Percentiles rank a stretch among this genome's conserved stretches.
These are phyloP conservation scores for Automeris io DNA, from an alignment of 2,888 invertebrate species.

Conservation along the genomic window DNA sequence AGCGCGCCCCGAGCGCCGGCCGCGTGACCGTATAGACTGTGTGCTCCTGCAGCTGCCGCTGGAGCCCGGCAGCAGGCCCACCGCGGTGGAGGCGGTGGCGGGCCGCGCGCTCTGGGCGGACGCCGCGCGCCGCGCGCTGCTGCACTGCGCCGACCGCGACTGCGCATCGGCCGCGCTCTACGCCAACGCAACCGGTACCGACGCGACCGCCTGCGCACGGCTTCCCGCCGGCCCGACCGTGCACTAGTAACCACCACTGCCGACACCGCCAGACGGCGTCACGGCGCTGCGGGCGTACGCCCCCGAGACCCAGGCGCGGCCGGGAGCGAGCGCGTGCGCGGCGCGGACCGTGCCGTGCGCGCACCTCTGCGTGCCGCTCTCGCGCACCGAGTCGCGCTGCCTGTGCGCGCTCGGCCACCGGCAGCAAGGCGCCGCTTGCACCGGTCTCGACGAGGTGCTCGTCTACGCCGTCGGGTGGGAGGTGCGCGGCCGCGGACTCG, in stretches of 20 bases:
- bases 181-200: conserved; percentile 76
- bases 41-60: conserved; percentile 33
- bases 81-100: conserved; percentile 82
- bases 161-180: conserved; percentile 57
- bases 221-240: neutral
- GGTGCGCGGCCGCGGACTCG: conserved; percentile 72
- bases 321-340: conserved; percentile 70
- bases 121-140: conserved; percentile 77
- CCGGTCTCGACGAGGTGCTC: conserved; percentile 79
- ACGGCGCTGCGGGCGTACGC: conserved; percentile 84
- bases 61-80: conserved; percentile 61
- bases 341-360: conserved; percentile 79
- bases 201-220: neutral
- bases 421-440: conserved; percentile 28
- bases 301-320: conserved; percentile 68
- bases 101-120: conserved; percentile 81
- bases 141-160: conserved; percentile 77
- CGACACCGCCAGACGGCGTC: conserved; percentile 72
- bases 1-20: neutral
- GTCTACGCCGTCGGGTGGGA: conserved; percentile 88
- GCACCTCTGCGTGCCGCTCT: conserved; percentile 84
- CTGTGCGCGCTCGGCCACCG: conserved; percentile 84
- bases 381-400: conserved; percentile 77
- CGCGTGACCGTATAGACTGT: neutral
- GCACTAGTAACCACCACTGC: too few relatives aligned